A percentile compares a stretch with the other conserved stretches of the same genome.
These are phyloP conservation scores for Aproaerema taeniolella DNA, from an alignment of 2,888 invertebrate species.

Conservation along the genomic window DNA sequence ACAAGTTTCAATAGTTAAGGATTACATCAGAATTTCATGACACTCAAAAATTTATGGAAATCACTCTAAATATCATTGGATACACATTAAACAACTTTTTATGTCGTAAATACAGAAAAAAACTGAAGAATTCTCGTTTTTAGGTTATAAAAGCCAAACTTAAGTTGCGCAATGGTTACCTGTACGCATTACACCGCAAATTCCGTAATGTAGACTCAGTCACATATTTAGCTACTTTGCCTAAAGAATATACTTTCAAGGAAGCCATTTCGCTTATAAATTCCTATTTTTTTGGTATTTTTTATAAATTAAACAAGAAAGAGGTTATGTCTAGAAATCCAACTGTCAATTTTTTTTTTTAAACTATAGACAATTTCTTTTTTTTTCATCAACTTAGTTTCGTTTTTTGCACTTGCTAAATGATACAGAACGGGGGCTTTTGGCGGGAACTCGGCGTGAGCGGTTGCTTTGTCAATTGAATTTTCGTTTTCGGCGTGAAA, in stretches of 20 bases:
- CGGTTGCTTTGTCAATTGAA: too few species aligned
- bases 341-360: slow-evolving; percentile 27
- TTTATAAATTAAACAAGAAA: slow-evolving; percentile 20
- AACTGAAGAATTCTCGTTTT: slow-evolving; percentile 6
- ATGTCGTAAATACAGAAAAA: too few species aligned
- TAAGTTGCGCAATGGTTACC: slow-evolving; percentile 73
- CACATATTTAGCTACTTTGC: slow-evolving; percentile 64
- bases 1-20: too few species aligned
- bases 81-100: too few species aligned
- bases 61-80: too few species aligned
- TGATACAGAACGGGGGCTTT: too few species aligned
- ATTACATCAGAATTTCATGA: too few species aligned
- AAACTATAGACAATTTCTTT: not conserved
- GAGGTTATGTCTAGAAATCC: slow-evolving; percentile 42
- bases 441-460: too few species aligned
- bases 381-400: not conserved
- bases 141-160: slow-evolving; percentile 33
- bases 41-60: too few species aligned
- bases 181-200: slow-evolving; percentile 55
- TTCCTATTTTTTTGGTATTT: slow-evolving; percentile 23
- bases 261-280: slow-evolving; percentile 59
- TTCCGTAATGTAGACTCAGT: slow-evolving; percentile 64
- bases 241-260: slow-evolving; percentile 64
- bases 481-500: too few species aligned
- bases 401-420: slow-evolving; percentile 9